Evolutionary conservation across 2,888 invertebrate genomes (phyloP).

Genomic region (Chymomyza fuscimana): DNA sequence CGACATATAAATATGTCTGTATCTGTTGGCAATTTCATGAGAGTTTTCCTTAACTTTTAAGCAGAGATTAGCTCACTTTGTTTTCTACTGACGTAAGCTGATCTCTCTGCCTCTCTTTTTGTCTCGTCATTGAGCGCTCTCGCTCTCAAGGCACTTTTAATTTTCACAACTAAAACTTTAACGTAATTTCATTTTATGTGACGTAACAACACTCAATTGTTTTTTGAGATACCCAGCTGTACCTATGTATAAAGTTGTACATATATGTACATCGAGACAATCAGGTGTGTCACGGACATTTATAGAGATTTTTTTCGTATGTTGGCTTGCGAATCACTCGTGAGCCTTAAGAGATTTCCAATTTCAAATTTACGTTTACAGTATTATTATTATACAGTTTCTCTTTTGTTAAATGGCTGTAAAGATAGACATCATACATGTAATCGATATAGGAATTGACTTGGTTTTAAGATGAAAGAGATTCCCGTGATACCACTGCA

Average conservation of each 20-base stretch:
- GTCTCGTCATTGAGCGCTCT: not conserved
- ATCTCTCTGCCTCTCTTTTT: not conserved
- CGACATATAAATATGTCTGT: not conserved
- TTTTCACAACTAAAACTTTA: not conserved
- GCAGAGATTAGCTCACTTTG: slow-evolving; percentile 34
- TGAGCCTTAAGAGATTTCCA: no score
- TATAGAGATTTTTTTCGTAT: no score
- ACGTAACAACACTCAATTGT: not conserved
- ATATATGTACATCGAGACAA: not conserved
- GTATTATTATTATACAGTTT: no score
- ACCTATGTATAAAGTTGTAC: not conserved
- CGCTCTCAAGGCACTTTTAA: not conserved
- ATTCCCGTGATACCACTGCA: no score
- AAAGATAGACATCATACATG: no score
- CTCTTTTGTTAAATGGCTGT: no score
- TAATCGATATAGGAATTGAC: no score
- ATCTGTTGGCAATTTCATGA: slow-evolving; percentile 21
- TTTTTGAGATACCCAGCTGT: not conserved
- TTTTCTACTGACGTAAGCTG: slow-evolving; percentile 6
- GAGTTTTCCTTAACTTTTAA: slow-evolving; percentile 31
- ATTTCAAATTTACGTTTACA: no score
- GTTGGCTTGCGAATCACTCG: no score
- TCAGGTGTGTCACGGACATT: no score
- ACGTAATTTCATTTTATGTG: not conserved
- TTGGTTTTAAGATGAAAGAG: no score